Base-by-base conservation (phyloP, 2,113 vertebrate species). In the Deroptyus accipitrinus region DNA sequence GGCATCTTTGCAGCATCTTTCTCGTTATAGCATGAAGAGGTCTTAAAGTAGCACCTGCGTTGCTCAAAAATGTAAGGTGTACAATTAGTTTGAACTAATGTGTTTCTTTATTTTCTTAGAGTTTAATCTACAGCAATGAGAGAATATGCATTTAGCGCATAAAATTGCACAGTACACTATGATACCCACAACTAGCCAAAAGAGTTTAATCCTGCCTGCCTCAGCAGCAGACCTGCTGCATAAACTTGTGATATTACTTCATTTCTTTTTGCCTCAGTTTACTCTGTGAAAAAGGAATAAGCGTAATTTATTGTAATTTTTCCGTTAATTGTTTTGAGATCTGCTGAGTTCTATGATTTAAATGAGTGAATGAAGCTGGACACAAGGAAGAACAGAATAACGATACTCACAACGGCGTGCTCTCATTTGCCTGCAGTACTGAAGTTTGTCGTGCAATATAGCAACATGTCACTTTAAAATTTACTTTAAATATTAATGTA, bases 191-290 rank as follows among this genome's bases (percentile, higher is more conserved):
- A 49, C 0, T 18, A 75, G 42, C 42, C 77, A 52, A 10, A 78
- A 86, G 73, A 79, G 5, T 74, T 41, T 52, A 54, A 79, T 66
- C 55, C 46, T 94, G 49, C 67, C 79, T 83, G 64, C 35, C 64
- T 46, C 75, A 72, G 83, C 85, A 87, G 66, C 59, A 83, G 63
- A 62, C 51, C 41, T 54, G 23, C 93, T 91, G 61, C 61, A 35
- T 61, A 30, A 89, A 72, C 76, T 31, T 88, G 68, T 46, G 51
- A 51, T 70, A 27, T 63, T 80, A 42, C 72, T 61, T 82, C 35
- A 68, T 31, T 77, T 55, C 61, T 72, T 42, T 68, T 70, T 94
- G 68, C 90, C 88, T 94, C 94, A 92, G 83, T 95, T 95, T 96
- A 76, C 55, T 35, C 73, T 57, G 28, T 46, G 46, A 86, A 97